phyloP scores from a whole-genome alignment of 2,113 vertebrate genomes.

The Guaruba guarouba region DNA sequence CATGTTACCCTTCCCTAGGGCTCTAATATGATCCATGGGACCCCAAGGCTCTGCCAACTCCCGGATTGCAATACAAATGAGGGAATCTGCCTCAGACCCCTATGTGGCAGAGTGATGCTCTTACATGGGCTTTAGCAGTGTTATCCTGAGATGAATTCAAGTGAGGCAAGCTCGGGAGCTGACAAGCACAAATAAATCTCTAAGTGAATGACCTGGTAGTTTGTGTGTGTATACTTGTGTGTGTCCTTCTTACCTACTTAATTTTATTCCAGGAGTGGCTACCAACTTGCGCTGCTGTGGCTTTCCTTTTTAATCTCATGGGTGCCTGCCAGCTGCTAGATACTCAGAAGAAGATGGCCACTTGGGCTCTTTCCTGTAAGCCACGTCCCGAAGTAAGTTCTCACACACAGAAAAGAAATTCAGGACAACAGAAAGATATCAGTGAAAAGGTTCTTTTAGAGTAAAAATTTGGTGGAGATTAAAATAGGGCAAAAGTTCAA shows the following conservation, averaged over 20 bases:
- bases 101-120: background rate
- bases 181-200: slow-evolving; percentile 25
- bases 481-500: slow-evolving; percentile 81
- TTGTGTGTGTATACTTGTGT: background rate
- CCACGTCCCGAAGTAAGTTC: slow-evolving; percentile 63
- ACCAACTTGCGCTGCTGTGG: slow-evolving; percentile 38
- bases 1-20: background rate
- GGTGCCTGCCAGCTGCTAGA: slow-evolving; percentile 62
- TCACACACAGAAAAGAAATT: slow-evolving; percentile 74
- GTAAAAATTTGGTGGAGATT: slow-evolving; percentile 79
- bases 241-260: slow-evolving; percentile 57
- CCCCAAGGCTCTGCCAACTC: background rate
- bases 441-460: slow-evolving; percentile 77
- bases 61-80: background rate
- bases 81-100: background rate
- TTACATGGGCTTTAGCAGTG: background rate
- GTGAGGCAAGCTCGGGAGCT: background rate
- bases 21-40: background rate
- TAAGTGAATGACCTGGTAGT: background rate
- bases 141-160: background rate
- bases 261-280: slow-evolving; percentile 68
- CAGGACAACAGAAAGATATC: slow-evolving; percentile 72
- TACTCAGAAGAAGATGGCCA: slow-evolving; percentile 65
- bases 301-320: slow-evolving; percentile 54
- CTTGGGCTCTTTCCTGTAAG: slow-evolving; percentile 64